Evolutionary conservation across 2,797 vertebrate species (phyloP), one percentile per base, ranked within the genome.

Genomic region (Manis crassicaudata): DNA sequence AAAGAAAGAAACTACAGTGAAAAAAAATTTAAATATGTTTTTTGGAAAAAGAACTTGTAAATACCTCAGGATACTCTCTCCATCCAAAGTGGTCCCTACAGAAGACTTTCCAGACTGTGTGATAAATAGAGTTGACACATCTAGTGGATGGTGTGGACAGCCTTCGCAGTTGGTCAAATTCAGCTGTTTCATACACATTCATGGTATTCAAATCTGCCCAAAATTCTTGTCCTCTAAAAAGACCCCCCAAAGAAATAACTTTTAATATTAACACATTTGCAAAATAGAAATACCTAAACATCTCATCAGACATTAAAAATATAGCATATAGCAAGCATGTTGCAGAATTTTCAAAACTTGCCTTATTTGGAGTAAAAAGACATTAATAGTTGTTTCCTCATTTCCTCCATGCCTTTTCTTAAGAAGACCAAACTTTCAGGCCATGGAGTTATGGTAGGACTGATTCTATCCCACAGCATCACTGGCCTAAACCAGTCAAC

Each of bases 51-150:
- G 52, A 32, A 23, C 0, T 37, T 77, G 43, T 92, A 77, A 60
- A 97, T 98, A 99, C 99, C 99, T 99, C 99, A 0, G 99, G 99
- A 98, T 99, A 99, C 92, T 99, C 99, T 97, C 99, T 99, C 99
- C 99, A 99, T 98, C 99, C 99, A 98, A 99, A 99, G 98, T 99
- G 99, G 98, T 99, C 99, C 98, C 99, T 99, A 99, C 99, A 99
- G 99, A 99, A 99, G 98, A 99, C 99, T 81, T 99, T 99, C 99
- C 99, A 99, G 97, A 99, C 98, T 0, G 99, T 99, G 98, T 99
- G 99, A 98, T 99, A 99, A 99, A 92, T 98, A 94, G 99, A 99
- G 97, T 97, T 97, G 97, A 98, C 98, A 98, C 95, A 99, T 58
- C 98, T 98, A 98, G 98, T 99, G 75, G 99, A 98, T 56, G 99